A percentile compares a stretch with the other conserved stretches of the same genome.
These are phyloP conservation scores for Lepas anatifera DNA, from an alignment of 2,888 invertebrate genomes.

Conservation along the genomic window DNA sequence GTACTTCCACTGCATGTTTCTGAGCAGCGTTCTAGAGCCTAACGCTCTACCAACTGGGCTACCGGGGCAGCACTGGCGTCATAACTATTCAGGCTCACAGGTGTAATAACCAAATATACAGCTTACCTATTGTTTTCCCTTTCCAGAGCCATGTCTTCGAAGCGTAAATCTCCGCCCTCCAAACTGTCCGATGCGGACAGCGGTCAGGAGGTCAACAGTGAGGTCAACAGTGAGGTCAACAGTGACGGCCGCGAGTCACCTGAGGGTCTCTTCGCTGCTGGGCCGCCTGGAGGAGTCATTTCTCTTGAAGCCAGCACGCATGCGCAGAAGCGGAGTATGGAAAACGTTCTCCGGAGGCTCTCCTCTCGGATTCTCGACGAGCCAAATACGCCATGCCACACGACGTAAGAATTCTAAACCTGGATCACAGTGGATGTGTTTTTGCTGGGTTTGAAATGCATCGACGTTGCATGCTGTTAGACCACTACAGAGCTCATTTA, in stretches of 20 bases:
- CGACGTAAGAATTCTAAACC: too few species aligned
- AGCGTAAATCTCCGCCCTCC: conserved; percentile 6
- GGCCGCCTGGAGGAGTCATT: neutral
- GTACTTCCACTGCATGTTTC: too few species aligned
- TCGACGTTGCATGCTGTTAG: too few species aligned
- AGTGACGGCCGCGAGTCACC: neutral
- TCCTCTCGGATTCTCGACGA: neutral
- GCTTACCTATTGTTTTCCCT: neutral
- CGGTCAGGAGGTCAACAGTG: neutral
- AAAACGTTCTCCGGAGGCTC: neutral
- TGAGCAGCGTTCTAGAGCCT: too few species aligned
- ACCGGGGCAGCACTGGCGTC: too few species aligned
- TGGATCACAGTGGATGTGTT: too few species aligned
- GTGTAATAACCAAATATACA: too few species aligned
- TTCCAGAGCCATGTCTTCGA: neutral
- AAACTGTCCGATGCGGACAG: neutral
- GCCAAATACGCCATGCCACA: neutral
- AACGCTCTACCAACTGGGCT: too few species aligned
- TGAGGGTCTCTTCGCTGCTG: neutral
- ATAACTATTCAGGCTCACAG: too few species aligned
- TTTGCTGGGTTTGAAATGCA: too few species aligned
- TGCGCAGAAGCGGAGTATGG: neutral
- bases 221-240: neutral
- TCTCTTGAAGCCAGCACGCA: neutral
- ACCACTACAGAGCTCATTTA: too few species aligned